Evolutionary conservation across 2,797 vertebrate species (phyloP).

Genomic region (Octomys mimax): DNA sequence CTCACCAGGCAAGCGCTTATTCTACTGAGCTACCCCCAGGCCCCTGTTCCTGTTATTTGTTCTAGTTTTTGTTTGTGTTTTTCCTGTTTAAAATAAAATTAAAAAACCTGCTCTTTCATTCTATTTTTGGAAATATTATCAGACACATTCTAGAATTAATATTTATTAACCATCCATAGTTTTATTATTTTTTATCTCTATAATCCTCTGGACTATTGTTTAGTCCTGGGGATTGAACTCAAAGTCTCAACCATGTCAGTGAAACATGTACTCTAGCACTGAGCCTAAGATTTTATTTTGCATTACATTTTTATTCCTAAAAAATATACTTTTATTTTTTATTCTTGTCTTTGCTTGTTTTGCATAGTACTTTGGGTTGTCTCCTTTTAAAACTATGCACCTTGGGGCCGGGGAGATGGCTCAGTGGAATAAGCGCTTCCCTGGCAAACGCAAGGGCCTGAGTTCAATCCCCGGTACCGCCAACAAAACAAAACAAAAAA

Average conservation of each 20-base stretch:
- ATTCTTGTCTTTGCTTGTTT: background rate
- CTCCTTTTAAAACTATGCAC: background rate
- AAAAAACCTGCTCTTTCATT: slow-evolving; percentile 29
- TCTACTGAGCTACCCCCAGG: too few species aligned
- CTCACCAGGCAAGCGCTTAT: too few species aligned
- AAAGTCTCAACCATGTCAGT: background rate
- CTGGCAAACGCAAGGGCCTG: too few species aligned
- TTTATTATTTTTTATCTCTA: background rate
- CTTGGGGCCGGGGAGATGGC: background rate
- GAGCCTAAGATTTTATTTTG: slow-evolving; percentile 13
- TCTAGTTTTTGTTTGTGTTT: too few species aligned
- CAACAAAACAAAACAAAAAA: too few species aligned
- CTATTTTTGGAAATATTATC: background rate
- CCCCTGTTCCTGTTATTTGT: too few species aligned
- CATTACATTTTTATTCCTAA: slow-evolving; percentile 21
- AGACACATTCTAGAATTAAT: background rate
- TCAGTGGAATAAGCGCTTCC: too few species aligned
- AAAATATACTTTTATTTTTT: slow-evolving; percentile 29
- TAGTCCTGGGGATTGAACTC: background rate
- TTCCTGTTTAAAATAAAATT: too few species aligned
- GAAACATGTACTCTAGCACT: background rate
- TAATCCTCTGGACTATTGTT: slow-evolving; percentile 6
- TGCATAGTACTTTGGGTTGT: background rate
- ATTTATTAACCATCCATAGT: background rate
- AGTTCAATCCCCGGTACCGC: too few species aligned